Evolutionary conservation across 2,113 vertebrate species (phyloP), one percentile per base, ranked within the genome.

Genomic region (Sigmodon hispidus): DNA sequence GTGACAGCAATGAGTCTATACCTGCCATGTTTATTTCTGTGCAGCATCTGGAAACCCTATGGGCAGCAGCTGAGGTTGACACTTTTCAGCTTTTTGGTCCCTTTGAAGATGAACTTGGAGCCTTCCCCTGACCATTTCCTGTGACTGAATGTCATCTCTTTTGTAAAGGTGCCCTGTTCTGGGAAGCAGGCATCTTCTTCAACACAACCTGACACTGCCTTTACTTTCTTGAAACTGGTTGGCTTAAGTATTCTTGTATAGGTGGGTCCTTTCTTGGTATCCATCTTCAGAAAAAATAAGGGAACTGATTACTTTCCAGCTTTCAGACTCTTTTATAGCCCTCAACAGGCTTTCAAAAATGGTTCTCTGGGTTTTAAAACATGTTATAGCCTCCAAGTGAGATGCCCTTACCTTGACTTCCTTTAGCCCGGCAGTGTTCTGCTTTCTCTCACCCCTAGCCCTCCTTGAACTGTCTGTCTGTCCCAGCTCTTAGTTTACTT

Each of bases 381-480:
- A 43, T 36, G 7, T 48, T 10, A 12, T 45, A 55, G 84, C 40
- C 43, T 31, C 3, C 43, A 63, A 34, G 69, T 85, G 31, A 94
- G 75, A 70, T 87, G 7, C 79, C 26, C 48, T 92, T 69, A 70
- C 24, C 57, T 31, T 52, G 76, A 0, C 48, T 67, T 65, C 45
- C 59, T 90, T 85, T 31, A 26, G 61, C 59, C 86, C 63, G 24
- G 24, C 69, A 21, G 21, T 63, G 67, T 91, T 69, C 79, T 45
- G 40, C 13, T 63, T 29, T 34, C 57, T 22, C n/a, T 80, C 69
- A 59, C 31, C 52, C 59, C 48, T 9, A 72, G 19, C 15, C 59
- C 81, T 36, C 61, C 96, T 91, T 43, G 73, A 34, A 84, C 67
- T 31, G 36, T 69, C 75, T 94, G 57, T 93, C 76, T 87, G 95